Evolutionary conservation across 2,113 vertebrate genomes (phyloP).

Genomic region (Dasyurus viverrinus): DNA sequence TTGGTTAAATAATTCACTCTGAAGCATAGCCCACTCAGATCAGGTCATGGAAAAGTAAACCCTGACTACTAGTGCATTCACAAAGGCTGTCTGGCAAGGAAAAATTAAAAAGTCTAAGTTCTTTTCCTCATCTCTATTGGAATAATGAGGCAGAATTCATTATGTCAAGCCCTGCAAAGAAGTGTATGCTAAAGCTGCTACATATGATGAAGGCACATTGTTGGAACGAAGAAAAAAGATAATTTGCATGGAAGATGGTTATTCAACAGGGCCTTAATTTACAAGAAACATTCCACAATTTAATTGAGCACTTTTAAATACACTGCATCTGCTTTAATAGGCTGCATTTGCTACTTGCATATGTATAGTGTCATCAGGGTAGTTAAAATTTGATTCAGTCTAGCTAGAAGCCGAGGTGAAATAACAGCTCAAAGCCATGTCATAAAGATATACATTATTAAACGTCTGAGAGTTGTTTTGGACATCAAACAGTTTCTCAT

Average conservation of each 20-base stretch:
- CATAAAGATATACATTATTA: slow-evolving; percentile 74
- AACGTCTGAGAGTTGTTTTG: slow-evolving; percentile 68
- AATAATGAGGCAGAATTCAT: slow-evolving; percentile 63
- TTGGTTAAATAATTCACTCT: slow-evolving; percentile 69
- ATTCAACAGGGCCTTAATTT: slow-evolving; percentile 77
- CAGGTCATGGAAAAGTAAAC: slow-evolving; percentile 55
- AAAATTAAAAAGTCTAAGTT: slow-evolving; percentile 70
- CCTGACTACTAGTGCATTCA: slow-evolving; percentile 60
- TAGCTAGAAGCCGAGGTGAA: slow-evolving; percentile 68
- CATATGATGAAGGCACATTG: slow-evolving; percentile 61
- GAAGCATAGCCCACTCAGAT: slow-evolving; percentile 44
- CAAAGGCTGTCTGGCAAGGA: slow-evolving; percentile 60
- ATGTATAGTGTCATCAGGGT: slow-evolving; percentile 65
- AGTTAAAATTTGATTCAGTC: slow-evolving; percentile 72
- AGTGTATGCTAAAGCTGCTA: slow-evolving; percentile 69
- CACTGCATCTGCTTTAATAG: slow-evolving; percentile 73
- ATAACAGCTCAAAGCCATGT: slow-evolving; percentile 57
- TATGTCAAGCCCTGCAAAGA: slow-evolving; percentile 64
- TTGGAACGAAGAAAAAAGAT: slow-evolving; percentile 71
- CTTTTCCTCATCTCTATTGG: slow-evolving; percentile 71
- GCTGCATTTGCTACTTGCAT: slow-evolving; percentile 68
- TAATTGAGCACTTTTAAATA: slow-evolving; percentile 76
- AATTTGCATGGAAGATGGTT: slow-evolving; percentile 79
- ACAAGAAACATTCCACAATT: slow-evolving; percentile 73
- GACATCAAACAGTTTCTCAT: slow-evolving; percentile 63